Percentiles rank a stretch among this genome's conserved stretches.
Evolutionary conservation across 1,140 invertebrate species (phyloP).

Genomic region (Lithobius niger): DNA sequence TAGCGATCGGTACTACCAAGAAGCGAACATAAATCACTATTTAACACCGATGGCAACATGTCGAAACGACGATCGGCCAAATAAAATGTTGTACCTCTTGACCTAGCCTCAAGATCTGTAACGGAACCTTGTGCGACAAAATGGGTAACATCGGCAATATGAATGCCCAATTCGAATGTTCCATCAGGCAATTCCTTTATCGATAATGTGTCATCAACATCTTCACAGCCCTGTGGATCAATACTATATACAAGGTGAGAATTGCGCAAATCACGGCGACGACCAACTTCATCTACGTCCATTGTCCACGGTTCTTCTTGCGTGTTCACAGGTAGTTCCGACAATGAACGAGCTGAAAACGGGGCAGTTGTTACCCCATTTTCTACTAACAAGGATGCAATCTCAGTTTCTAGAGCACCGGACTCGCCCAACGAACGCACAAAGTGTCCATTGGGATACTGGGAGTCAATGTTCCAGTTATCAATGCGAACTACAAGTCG

Average conservation of each 20-base stretch:
- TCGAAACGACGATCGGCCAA: conserved; percentile 35
- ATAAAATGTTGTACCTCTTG: conserved; percentile 37
- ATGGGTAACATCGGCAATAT: conserved; percentile 39
- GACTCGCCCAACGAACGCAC: conserved; percentile 33
- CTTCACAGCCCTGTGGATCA: conserved; percentile 36
- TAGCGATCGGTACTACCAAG: conserved; percentile 34
- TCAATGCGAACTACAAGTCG: conserved; percentile 36
- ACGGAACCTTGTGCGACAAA: conserved; percentile 31
- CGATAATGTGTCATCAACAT: conserved; percentile 39
- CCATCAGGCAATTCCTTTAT: conserved; percentile 25
- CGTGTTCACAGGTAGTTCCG: conserved; percentile 25
- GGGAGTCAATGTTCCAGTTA: conserved; percentile 32
- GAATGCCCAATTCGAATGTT: conserved; percentile 33
- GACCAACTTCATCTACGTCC: conserved; percentile 20
- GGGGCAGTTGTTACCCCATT: conserved; percentile 8
- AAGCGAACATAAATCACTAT: conserved; percentile 38
- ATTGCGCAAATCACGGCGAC: conserved; percentile 31
- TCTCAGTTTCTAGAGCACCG: conserved; percentile 26
- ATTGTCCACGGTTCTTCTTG: conserved; percentile 26
- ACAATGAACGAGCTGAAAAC: too few species aligned
- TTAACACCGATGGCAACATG: conserved; percentile 38
- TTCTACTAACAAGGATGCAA: conserved; percentile 23
- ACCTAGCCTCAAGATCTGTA: conserved; percentile 32
- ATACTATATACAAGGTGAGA: conserved; percentile 36
- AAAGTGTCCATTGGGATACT: conserved; percentile 38